Evolutionary conservation across 1,140 invertebrate species (phyloP).

Genomic region (Drosophila nigromelanica): DNA sequence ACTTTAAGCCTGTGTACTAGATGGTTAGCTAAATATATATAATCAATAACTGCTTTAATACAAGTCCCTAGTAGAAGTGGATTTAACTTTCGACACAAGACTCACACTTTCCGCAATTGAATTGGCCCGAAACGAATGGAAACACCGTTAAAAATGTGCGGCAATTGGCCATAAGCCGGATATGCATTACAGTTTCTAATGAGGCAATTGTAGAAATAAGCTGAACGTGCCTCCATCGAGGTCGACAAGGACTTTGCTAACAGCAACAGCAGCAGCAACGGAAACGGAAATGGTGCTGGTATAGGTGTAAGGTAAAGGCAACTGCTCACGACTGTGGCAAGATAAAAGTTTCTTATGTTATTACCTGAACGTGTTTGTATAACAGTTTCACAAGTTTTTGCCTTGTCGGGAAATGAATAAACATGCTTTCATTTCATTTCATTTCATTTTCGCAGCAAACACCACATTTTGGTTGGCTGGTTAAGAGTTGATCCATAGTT

Average conservation of each 20-base stretch:
- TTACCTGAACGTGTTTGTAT: conserved; percentile 66
- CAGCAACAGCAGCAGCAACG: not conserved
- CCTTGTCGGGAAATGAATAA: conserved; percentile 58
- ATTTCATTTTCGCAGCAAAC: conserved; percentile 35
- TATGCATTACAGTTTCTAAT: conserved; percentile 67
- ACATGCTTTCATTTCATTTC: conserved; percentile 54
- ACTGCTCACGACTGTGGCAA: conserved; percentile 37
- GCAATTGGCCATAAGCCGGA: conserved; percentile 62
- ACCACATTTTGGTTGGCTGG: conserved; percentile 41
- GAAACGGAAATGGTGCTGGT: conserved; percentile 17
- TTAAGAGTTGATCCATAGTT: not conserved
- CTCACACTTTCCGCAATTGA: conserved; percentile 6
- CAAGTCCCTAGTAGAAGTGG: conserved; percentile 16
- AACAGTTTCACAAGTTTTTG: conserved; percentile 61
- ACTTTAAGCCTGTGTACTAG: not conserved
- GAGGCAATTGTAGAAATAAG: conserved; percentile 69
- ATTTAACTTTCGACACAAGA: conserved; percentile 30
- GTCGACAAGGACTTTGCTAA: conserved; percentile 12
- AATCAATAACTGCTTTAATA: conserved; percentile 34
- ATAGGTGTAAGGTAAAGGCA: conserved; percentile 1
- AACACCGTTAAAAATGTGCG: conserved; percentile 40
- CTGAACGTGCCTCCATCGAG: conserved; percentile 50
- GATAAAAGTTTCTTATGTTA: conserved; percentile 71
- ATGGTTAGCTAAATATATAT: not conserved
- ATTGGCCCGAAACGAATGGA: conserved; percentile 16